Evolutionary conservation across 2,797 vertebrate genomes (phyloP).

Genomic region (Ptychobarbus kaznakovi): DNA sequence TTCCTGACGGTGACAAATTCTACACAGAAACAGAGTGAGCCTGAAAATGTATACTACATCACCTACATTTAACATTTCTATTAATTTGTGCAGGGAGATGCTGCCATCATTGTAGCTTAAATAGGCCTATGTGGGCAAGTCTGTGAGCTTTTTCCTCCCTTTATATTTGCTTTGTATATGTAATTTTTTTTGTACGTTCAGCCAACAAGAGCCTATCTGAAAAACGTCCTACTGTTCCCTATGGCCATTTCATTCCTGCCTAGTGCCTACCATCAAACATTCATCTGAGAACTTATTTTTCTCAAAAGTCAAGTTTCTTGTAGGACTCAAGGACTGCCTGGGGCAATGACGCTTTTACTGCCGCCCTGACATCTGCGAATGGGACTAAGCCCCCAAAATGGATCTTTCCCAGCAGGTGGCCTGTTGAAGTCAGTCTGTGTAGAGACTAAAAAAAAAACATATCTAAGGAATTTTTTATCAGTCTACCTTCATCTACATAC

Average conservation of each 20-base stretch:
- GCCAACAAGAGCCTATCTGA: neutral
- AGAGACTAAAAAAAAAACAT: conserved; percentile 26
- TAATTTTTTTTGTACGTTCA: neutral
- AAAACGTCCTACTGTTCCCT: neutral
- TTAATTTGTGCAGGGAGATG: neutral
- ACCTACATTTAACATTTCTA: no score
- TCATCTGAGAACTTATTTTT: conserved; percentile 3
- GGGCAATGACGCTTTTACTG: conserved; percentile 46
- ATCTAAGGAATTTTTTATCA: conserved; percentile 50
- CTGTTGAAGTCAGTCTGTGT: conserved; percentile 35
- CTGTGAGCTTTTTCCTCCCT: neutral
- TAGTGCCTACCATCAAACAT: neutral
- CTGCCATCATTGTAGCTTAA: neutral
- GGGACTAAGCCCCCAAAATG: conserved; percentile 39
- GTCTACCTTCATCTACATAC: conserved; percentile 1
- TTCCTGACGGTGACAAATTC: conserved; percentile 7
- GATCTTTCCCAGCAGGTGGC: conserved; percentile 53
- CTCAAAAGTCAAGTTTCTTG: conserved; percentile 22
- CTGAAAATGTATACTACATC: neutral
- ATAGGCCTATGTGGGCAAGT: neutral
- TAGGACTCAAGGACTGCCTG: conserved; percentile 38
- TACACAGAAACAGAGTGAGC: neutral
- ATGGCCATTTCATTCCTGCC: neutral
- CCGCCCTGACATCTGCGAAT: conserved; percentile 52
- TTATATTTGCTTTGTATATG: conserved; percentile 17